A percentile compares a stretch with the other conserved stretches of the same genome.
These are phyloP conservation scores for Drosophila longiperda DNA, from an alignment of 2,888 invertebrate species.

Conservation along the genomic window DNA sequence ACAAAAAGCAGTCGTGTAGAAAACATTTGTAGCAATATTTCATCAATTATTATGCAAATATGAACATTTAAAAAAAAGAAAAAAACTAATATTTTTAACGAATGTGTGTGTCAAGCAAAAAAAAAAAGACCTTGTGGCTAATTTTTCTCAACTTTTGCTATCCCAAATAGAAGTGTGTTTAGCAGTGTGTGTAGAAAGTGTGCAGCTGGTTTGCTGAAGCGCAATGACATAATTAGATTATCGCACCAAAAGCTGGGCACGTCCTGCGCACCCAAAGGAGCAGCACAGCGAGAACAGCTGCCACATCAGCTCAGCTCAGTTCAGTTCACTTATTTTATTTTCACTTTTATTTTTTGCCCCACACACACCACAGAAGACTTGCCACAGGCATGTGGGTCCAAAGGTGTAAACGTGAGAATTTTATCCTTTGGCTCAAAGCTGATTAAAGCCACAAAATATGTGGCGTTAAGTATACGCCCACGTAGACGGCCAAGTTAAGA, in stretches of 20 bases:
- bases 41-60: neutral
- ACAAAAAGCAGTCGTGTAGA: neutral
- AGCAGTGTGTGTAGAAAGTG: neutral
- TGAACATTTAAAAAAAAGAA: rapidly evolving
- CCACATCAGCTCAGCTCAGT: conserved; percentile 10
- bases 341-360: neutral
- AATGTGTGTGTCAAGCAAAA: neutral
- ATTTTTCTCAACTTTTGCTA: neutral
- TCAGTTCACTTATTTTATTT: conserved; percentile 8
- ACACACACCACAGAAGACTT: neutral
- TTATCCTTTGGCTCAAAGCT: conserved; percentile 9
- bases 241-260: neutral
- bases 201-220: conserved; percentile 19
- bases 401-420: conserved; percentile 29
- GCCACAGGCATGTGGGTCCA: neutral
- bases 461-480: conserved; percentile 41
- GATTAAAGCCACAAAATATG: conserved; percentile 15
- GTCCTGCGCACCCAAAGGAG: conserved; percentile 8
- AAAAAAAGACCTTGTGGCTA: neutral
- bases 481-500: conserved; percentile 15
- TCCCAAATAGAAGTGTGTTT: neutral
- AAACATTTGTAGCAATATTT: neutral
- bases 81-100: neutral
- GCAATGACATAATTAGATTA: conserved; percentile 55
- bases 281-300: neutral